Base-by-base conservation (phyloP, 2,113 vertebrate species). In the Camelus bactrianus region DNA sequence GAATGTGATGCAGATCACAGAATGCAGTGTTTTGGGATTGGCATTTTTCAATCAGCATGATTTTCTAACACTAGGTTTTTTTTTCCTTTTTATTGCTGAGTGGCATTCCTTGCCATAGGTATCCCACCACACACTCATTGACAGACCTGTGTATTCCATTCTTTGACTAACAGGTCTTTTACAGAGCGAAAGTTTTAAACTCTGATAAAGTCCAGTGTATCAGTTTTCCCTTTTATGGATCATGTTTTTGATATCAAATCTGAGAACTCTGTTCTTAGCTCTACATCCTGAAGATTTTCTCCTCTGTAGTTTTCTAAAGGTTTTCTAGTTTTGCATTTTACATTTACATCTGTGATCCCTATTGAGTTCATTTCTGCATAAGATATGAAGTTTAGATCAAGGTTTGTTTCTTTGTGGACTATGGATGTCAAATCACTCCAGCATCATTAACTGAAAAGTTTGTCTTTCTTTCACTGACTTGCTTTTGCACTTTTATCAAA, bases 271-370 rank as follows among this genome's bases (percentile, higher is more conserved):
- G 70, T n/a, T 13, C 72, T 35, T 62, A 24, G 38, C 5, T 32
- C 38, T 92, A 30, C 17, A 10, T 75, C 30, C 50, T 62, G n/a
- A 24, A 93, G 30, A 17, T 84, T 79, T 87, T 35, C 38, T 89
- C 30, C 15, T 38, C 1, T 11, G 17, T 19, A 16, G 86, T 89
- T 86, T 86, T 79, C 64, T 58, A 32, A n/a, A 67, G 35, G 28
- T 64, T 95, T 58, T 17, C 28, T 62, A 50, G 79, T 48, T 95
- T 62, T 89, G 56, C 32, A 8, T 86, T 94, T 76, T 30, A 62
- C 42, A 8, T 70, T 87, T 95, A 46, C 76, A 26, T n/a, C 48
- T 91, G 1, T 38, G 42, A 15, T 85, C 75, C 50, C 52, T 75
- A 85, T 89, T 90, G 17, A 42, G 50, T 79, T 84, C 30, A 56